Evolutionary conservation across 1,140 invertebrate species (phyloP).

Genomic region (Temnothorax longispinosus): DNA sequence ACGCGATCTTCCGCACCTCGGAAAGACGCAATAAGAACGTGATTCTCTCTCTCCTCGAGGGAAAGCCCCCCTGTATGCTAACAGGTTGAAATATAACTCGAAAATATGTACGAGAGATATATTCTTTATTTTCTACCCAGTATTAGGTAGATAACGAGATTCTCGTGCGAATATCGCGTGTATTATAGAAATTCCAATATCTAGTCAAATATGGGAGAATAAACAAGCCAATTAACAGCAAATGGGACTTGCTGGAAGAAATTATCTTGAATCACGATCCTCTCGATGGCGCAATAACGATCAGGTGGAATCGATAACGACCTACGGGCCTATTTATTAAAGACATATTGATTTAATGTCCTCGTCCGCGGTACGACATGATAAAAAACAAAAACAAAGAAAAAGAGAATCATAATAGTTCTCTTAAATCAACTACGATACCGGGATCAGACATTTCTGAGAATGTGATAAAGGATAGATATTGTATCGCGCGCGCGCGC

Average conservation of each 20-base stretch:
- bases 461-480: not conserved
- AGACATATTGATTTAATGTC: constrained; percentile 26
- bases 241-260: constrained; percentile 9
- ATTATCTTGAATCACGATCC: constrained; percentile 15
- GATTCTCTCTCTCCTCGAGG: not conserved
- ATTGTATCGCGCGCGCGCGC: not conserved
- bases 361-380: not conserved
- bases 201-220: constrained; percentile 35
- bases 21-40: constrained; percentile 18
- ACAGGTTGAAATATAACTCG: constrained; percentile 12
- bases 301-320: constrained; percentile 21
- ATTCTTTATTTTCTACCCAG: not conserved
- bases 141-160: not conserved
- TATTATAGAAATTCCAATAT: constrained; percentile 17
- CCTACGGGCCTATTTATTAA: constrained; percentile 28
- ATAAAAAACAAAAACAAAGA: not conserved
- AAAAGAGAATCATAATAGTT: constrained; percentile 6
- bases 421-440: not conserved
- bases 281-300: constrained; percentile 14
- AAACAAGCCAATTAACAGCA: constrained; percentile 28
- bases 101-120: not conserved
- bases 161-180: not conserved
- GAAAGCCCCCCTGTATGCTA: not conserved
- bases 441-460: not conserved
- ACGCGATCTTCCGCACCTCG: not conserved